Base-by-base conservation (phyloP, 2,888 invertebrate species). In the Trichogramma evanescens region DNA sequence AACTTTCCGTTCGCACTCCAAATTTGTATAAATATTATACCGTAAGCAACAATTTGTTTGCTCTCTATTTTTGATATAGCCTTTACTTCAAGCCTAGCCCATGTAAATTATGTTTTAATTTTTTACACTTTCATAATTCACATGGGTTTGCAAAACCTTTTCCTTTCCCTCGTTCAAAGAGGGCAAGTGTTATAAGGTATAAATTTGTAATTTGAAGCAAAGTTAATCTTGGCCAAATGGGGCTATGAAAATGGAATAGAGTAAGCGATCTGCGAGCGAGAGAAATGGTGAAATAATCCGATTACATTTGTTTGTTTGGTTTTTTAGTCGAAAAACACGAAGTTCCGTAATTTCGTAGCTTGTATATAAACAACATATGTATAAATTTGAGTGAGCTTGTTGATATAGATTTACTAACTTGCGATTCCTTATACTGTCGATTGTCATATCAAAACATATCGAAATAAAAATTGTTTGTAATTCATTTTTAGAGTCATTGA, bases 61-160 rank as follows among this genome's bases (percentile, higher is more conserved):
- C 70, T 70, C 69, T 70, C 70, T 70, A 69, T 74, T 74, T 74
- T 74, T 74, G 68, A 70, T 73, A 73, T 68, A 66, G 72, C 71
- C 72, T 62, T 66, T 69, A 71, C 65, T 67, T 58, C 60, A 60
- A 67, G 51, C 54, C 56, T 38, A 54, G 51, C 9, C 26, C 39
- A 43, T 54, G 13, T 41, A 9, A 9, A 26, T 39, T 8, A 38
- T 39, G 39, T 50, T 44, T 13, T 59, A 61, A 54, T 65, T 63
- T 51, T 63, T 54, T 56, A 45, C 50, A 55, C 46, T 50, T 48
- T 39, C 45, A 44, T 50, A 56, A 56, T 50, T 50, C 48, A 13
- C 53, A 44, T 4, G 10, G 43, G 13, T 13, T 13, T 56, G 39
- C 50, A 46, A 38, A 38, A 52, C 50, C 54, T 40, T 58, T 52